Percentiles rank a stretch among this genome's conserved stretches.
phyloP scores from a whole-genome alignment of 2,888 invertebrate genomes.

The Ectemnius cavifrons region DNA sequence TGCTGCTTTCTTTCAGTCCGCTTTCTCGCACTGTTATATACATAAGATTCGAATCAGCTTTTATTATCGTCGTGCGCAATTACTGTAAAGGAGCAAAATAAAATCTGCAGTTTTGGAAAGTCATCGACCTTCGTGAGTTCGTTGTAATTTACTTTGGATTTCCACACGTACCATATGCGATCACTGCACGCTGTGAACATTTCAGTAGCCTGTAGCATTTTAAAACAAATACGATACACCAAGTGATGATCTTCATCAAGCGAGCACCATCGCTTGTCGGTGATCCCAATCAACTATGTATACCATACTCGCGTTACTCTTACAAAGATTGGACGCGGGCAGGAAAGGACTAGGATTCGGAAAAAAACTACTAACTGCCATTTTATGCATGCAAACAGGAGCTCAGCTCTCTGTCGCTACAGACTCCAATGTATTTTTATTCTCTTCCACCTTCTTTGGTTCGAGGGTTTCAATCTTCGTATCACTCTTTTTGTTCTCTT shows the following conservation, averaged over 20 bases:
- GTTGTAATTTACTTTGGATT: slow-evolving; percentile 16
- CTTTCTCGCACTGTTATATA: slow-evolving; percentile 43
- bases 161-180: slow-evolving; percentile 14
- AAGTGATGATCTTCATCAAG: slow-evolving; percentile 32
- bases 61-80: slow-evolving; percentile 35
- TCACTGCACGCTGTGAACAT: slow-evolving; percentile 31
- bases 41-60: slow-evolving; percentile 44
- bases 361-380: slow-evolving; percentile 59
- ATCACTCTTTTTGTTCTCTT: slow-evolving; percentile 32
- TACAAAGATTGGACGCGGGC: slow-evolving; percentile 42
- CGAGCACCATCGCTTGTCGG: slow-evolving; percentile 28
- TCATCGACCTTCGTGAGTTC: slow-evolving; percentile 18
- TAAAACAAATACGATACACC: slow-evolving; percentile 42
- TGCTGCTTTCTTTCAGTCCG: slow-evolving; percentile 1
- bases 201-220: slow-evolving; percentile 29
- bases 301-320: slow-evolving; percentile 43
- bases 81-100: slow-evolving; percentile 40
- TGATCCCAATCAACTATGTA: slow-evolving; percentile 47
- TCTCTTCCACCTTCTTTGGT: slow-evolving; percentile 49
- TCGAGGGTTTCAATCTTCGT: slow-evolving; percentile 55
- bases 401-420: slow-evolving; percentile 70
- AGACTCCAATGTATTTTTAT: slow-evolving; percentile 57
- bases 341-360: slow-evolving; percentile 66
- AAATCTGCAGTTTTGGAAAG: slow-evolving; percentile 29
- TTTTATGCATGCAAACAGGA: slow-evolving; percentile 36